Evolutionary conservation across 2,888 invertebrate genomes (phyloP).

Genomic region (Tromatobia lineatoria): DNA sequence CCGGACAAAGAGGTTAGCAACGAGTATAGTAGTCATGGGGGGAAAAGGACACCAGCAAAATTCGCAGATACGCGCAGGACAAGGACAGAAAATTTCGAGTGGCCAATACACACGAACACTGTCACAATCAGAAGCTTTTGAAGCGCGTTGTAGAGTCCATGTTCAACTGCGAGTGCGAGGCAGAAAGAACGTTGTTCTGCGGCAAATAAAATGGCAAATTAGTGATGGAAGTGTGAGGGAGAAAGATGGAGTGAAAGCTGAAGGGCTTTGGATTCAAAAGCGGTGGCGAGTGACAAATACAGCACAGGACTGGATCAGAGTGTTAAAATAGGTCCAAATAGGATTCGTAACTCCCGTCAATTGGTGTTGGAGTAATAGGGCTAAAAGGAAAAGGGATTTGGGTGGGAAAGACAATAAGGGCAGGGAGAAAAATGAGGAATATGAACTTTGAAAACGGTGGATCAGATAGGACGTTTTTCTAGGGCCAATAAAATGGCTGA

Average conservation of each 20-base stretch:
- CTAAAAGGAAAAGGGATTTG: not conserved
- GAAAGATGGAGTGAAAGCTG: constrained; percentile 15
- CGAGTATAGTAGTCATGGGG: constrained; percentile 68
- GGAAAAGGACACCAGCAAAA: constrained; percentile 62
- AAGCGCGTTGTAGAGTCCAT: not conserved
- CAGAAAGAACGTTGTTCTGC: constrained; percentile 66
- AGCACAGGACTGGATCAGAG: not conserved
- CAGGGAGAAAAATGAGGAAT: constrained; percentile 55
- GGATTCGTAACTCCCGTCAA: not conserved
- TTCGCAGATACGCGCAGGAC: constrained; percentile 5
- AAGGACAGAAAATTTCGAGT: constrained; percentile 23
- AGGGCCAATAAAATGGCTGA: constrained; percentile 76
- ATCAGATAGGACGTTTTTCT: not conserved
- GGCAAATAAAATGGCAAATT: constrained; percentile 76
- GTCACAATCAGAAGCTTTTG: constrained; percentile 1
- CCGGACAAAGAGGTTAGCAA: constrained; percentile 55
- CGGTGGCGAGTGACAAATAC: constrained; percentile 31
- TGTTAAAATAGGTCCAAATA: not conserved
- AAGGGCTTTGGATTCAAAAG: constrained; percentile 41
- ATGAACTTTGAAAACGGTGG: not conserved
- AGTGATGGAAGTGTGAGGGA: constrained; percentile 37
- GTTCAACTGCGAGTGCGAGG: constrained; percentile 1
- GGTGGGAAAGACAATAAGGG: too few relatives aligned
- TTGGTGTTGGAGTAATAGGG: constrained; percentile 64
- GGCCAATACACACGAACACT: not conserved